Conservation (phyloP, 2,888 invertebrate genomes). For the Sminthurinus aureus region DNA sequence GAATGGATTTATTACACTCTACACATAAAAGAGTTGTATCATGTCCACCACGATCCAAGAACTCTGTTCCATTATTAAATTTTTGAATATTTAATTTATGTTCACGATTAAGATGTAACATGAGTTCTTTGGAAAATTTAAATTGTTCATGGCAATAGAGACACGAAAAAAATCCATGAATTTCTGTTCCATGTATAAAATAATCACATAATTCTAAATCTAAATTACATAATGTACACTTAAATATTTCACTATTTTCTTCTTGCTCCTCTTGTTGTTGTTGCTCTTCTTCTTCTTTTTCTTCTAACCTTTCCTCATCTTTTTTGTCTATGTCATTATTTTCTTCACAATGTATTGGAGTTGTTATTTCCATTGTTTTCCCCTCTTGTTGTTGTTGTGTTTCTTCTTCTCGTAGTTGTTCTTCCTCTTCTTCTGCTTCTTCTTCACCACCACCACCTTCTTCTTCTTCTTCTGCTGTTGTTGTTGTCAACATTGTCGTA, state of each 20-base stretch:
- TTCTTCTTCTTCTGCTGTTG: no score
- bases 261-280: background rate
- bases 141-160: slow-evolving; percentile 85
- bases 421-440: no score
- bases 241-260: slow-evolving; percentile 4
- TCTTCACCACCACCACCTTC: no score
- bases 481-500: no score
- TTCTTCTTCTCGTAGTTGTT: no score
- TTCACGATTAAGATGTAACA: slow-evolving; percentile 78
- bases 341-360: no score
- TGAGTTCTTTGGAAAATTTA: slow-evolving; percentile 79
- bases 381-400: no score
- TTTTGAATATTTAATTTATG: slow-evolving; percentile 78
- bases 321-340: no score
- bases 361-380: no score
- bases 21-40: slow-evolving; percentile 45
- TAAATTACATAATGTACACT: slow-evolving; percentile 30
- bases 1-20: slow-evolving; percentile 47
- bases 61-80: slow-evolving; percentile 74
- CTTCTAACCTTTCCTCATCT: background rate
- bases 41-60: slow-evolving; percentile 64
- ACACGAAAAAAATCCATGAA: slow-evolving; percentile 82
- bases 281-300: background rate
- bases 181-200: slow-evolving; percentile 76
- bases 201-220: slow-evolving; percentile 18